Conservation (phyloP, 2,888 invertebrate genomes). For the Tipula vernalis region DNA sequence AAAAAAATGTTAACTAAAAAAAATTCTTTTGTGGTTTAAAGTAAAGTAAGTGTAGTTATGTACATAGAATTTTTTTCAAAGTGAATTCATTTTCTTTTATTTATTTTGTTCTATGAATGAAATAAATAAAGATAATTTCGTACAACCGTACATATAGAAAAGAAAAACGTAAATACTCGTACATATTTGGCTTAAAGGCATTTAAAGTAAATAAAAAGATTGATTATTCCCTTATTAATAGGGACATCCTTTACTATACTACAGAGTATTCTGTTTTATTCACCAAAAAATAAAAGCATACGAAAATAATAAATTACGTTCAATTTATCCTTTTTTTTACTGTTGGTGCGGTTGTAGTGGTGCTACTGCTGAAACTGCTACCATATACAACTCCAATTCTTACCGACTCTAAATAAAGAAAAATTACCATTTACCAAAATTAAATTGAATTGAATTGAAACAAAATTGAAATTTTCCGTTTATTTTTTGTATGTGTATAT, state of each 20-base stretch:
- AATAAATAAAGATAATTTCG: neutral
- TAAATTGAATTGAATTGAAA: constrained; percentile 4
- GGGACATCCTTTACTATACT: neutral
- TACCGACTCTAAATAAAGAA: neutral
- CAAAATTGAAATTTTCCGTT: constrained; percentile 4
- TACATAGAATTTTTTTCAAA: neutral
- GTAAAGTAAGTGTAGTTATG: neutral
- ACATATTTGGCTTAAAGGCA: neutral
- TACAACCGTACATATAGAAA: neutral
- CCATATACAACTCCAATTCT: neutral
- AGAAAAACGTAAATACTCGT: neutral
- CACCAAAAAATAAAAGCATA: neutral
- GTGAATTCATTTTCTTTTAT: neutral
- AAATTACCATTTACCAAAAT: constrained; percentile 4
- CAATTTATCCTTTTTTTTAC: neutral
- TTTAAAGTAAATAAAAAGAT: neutral
- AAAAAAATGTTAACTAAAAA: neutral
- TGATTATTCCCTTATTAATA: constrained; percentile 4
- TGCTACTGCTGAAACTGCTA: neutral
- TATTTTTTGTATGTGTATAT: neutral
- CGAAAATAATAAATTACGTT: neutral
- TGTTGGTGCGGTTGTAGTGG: neutral
- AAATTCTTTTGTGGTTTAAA: neutral
- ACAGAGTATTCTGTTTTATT: neutral
- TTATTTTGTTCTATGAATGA: neutral